Evolutionary conservation across 2,888 invertebrate genomes (phyloP).

Genomic region (Troglohyphantes excavatus): DNA sequence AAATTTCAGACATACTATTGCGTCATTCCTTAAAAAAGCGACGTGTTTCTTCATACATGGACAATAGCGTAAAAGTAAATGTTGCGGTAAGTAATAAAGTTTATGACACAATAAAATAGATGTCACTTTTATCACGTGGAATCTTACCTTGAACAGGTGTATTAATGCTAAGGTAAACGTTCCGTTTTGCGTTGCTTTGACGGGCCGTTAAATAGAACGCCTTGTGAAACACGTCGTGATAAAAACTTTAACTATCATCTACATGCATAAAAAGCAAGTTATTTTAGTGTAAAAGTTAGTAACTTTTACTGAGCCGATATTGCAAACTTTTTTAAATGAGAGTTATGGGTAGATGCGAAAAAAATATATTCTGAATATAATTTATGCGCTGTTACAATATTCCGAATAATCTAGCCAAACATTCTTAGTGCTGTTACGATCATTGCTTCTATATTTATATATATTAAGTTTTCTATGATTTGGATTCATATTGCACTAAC

Average conservation of each 20-base stretch:
- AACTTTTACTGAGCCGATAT: no score
- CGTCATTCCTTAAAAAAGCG: background rate
- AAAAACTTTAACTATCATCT: background rate
- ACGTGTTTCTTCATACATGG: background rate
- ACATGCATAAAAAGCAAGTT: no score
- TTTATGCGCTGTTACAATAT: no score
- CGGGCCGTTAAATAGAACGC: background rate
- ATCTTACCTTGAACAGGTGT: conserved; percentile 2
- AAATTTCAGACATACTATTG: background rate
- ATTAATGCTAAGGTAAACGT: background rate
- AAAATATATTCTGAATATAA: no score
- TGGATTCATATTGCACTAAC: no score
- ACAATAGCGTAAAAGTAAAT: conserved; percentile 1
- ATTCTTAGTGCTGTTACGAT: no score
- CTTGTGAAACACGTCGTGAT: background rate
- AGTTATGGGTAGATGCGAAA: no score
- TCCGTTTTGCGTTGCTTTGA: background rate
- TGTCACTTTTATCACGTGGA: background rate
- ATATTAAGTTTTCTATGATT: no score
- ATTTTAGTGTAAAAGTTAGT: no score
- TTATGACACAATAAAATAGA: conserved; percentile 9
- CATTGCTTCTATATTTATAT: no score
- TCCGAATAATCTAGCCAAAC: no score
- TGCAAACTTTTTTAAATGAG: no score
- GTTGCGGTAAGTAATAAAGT: conserved; percentile 9